These are phyloP conservation scores for Apostichopus parvimensis DNA, from an alignment of 35 echinoderm and acorn worm species.

Conservation along the genomic window DNA sequence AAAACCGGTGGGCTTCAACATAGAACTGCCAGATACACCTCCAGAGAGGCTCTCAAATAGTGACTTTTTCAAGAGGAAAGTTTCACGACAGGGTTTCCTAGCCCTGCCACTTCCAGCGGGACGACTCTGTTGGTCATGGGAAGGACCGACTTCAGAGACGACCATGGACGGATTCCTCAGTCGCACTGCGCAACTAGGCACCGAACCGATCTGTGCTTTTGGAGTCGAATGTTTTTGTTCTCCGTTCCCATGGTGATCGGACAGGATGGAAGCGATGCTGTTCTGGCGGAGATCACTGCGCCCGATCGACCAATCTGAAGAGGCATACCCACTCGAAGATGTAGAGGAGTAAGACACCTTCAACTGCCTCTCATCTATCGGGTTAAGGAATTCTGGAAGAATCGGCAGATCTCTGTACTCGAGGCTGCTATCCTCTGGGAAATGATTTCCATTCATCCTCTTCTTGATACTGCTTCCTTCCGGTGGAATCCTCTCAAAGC, in stretches of 20 bases:
- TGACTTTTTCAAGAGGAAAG: background rate
- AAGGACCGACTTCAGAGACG: background rate
- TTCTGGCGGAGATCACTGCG: background rate
- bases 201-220: background rate
- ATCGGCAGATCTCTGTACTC: conserved; percentile 13
- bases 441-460: no score
- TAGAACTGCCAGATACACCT: background rate
- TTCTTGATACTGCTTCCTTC: conserved; percentile 18
- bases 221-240: background rate
- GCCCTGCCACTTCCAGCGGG: background rate
- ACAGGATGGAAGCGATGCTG: background rate
- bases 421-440: background rate
- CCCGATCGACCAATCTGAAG: conserved; percentile 16
- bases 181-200: background rate
- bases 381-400: conserved; percentile 29
- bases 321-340: conserved; percentile 28
- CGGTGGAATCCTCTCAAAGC: conserved; percentile 18
- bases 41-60: conserved; percentile 29
- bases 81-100: conserved; percentile 35
- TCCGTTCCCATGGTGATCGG: background rate
- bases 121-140: background rate
- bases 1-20: background rate
- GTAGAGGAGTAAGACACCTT: conserved; percentile 27
- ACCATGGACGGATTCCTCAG: background rate
- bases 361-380: background rate